Base-by-base conservation (phyloP, 1,140 invertebrate genomes). In the Drosophila orena region DNA sequence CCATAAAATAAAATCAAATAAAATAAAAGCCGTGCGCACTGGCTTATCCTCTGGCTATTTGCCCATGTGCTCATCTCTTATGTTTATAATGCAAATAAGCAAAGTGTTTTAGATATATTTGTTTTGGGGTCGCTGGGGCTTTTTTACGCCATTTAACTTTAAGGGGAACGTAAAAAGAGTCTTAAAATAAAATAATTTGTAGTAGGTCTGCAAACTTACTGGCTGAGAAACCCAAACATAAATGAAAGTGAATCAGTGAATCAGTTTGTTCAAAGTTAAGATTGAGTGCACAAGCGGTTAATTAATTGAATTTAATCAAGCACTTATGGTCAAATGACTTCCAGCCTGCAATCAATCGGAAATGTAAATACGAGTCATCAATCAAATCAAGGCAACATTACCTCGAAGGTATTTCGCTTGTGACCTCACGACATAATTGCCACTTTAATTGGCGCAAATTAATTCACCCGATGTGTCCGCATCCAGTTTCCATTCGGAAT, bases 21-120 rank as follows among this genome's bases (percentile, higher is more conserved):
- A 30, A 50, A 50, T 50, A 50, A 52, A 35, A 52, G 34, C 30
- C 17, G 8, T 17, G n/a, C 47, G 47, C 47, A 35, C 12, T 35
- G 47, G 47, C n/a, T 35, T 50, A 50, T 50, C 47, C 47, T 27
- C 35, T 17, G 27, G 47, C 15, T 12, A 12, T 20, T 35, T 11
- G 20, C 30, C 35, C n/a, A 52, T 52, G 30, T 35, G 30, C 49
- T 4, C 30, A 52, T 12, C 17, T 17, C 15, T 14, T 5, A 35
- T 52, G 49, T 52, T 34, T 52, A 52, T 52, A 52, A 52, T 52
- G 30, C 30, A 52, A 52, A 52, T 52, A 52, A 52, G 34, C 49
- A 52, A 52, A 47, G 5, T n/a, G 46, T 24, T 47, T 47, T 1
- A 47, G 14, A 35, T 52, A 15, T 35, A 52, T 52, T 52, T 52